Evolutionary conservation across 2,797 vertebrate species (phyloP).

Genomic region (Vespertilio murinus): DNA sequence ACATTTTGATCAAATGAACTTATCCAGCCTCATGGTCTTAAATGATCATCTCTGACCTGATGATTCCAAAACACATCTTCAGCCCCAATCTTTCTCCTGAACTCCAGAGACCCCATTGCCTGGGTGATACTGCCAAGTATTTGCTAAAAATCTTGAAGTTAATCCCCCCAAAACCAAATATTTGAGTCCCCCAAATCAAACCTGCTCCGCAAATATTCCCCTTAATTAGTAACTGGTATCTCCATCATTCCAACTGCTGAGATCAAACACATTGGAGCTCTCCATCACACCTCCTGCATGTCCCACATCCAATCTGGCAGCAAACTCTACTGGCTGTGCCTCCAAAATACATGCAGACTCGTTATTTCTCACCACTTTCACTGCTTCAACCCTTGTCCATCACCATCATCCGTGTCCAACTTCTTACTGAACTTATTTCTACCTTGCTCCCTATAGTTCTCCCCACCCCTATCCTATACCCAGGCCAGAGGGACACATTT

Average conservation of each 20-base stretch:
- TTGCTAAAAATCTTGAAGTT: not conserved
- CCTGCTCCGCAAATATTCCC: not conserved
- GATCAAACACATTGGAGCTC: not conserved
- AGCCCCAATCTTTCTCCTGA: not conserved
- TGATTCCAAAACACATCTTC: constrained; percentile 6
- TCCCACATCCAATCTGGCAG: not conserved
- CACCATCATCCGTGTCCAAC: not conserved
- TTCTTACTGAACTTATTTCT: not conserved
- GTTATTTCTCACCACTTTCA: not conserved
- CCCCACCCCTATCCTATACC: not conserved
- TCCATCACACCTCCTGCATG: not conserved
- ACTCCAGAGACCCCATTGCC: not conserved
- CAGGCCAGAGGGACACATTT: not conserved
- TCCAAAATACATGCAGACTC: not conserved
- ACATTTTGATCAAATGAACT: constrained; percentile 15
- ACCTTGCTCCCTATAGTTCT: not conserved
- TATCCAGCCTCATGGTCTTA: not conserved
- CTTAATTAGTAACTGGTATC: not conserved
- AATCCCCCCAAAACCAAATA: not conserved
- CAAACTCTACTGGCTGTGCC: not conserved
- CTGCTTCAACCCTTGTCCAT: not conserved
- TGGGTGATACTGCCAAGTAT: not conserved
- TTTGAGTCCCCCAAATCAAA: not conserved
- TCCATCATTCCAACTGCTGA: not conserved
- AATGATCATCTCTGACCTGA: not conserved